Evolutionary conservation across 2,888 invertebrate species (phyloP).

Genomic region (Lasius fuliginosus): DNA sequence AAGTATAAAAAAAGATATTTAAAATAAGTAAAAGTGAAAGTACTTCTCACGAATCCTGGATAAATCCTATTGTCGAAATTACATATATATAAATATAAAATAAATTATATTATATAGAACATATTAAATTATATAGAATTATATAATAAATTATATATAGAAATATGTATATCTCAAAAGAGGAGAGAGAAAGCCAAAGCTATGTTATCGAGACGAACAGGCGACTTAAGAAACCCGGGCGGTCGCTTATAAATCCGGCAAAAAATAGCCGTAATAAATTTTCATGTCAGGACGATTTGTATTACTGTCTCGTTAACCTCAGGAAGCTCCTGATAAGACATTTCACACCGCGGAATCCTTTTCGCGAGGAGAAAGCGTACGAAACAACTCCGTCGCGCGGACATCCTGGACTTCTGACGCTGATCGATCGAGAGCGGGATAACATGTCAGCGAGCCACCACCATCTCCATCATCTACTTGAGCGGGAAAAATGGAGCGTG

Average conservation of each 20-base stretch:
- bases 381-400: conserved; percentile 3
- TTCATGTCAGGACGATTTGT: conserved; percentile 31
- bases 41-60: neutral
- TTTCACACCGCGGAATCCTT: conserved; percentile 20
- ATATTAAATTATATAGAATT: no score
- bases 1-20: neutral
- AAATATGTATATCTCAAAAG: neutral
- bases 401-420: neutral
- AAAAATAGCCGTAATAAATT: conserved; percentile 48
- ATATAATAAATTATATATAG: no score
- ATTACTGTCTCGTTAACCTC: conserved; percentile 32
- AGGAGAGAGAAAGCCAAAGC: neutral
- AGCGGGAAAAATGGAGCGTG: conserved; percentile 28
- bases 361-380: conserved; percentile 23
- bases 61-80: neutral
- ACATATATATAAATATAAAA: no score
- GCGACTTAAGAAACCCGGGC: neutral
- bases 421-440: conserved; percentile 10
- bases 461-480: conserved; percentile 17
- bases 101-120: no score
- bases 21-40: neutral
- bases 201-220: neutral
- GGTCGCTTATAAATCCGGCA: conserved; percentile 19
- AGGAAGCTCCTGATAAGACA: conserved; percentile 30
- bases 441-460: neutral